Percentiles rank a stretch among this genome's conserved stretches.
Conservation (phyloP, 1,140 invertebrate species). For the Rhyacophila brunnea region DNA sequence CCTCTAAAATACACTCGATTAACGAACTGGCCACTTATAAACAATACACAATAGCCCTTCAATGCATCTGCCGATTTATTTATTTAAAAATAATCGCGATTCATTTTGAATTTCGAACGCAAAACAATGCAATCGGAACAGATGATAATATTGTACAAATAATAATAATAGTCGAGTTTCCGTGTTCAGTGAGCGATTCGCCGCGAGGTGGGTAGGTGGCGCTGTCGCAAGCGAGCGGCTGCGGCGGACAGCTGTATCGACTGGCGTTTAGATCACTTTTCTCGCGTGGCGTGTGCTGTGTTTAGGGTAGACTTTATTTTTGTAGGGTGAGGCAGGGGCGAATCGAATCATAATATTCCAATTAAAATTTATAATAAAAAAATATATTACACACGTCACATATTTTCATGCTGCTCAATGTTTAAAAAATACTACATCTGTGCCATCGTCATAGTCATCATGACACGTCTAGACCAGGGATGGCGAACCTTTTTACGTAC, state of each 20-base stretch:
- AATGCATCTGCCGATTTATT: too few relatives aligned
- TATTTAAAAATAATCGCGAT: too few relatives aligned
- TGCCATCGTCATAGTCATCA: background rate
- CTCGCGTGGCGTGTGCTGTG: slow-evolving; percentile 13
- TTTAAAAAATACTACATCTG: background rate
- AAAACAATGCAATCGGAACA: too few relatives aligned
- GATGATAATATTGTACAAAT: too few relatives aligned
- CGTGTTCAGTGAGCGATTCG: background rate
- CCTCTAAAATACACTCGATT: too few relatives aligned
- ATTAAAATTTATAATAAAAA: background rate
- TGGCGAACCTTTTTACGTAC: too few relatives aligned
- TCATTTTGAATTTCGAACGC: too few relatives aligned
- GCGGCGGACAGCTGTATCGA: slow-evolving; percentile 20
- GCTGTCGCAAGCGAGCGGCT: background rate
- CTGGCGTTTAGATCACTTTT: background rate
- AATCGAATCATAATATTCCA: background rate
- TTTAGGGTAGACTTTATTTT: slow-evolving; percentile 15
- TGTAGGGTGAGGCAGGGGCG: slow-evolving; percentile 16
- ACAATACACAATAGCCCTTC: too few relatives aligned
- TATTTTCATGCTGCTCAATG: background rate
- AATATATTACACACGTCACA: background rate
- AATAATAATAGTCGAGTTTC: too few relatives aligned
- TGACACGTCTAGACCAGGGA: too few relatives aligned
- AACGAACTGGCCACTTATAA: too few relatives aligned
- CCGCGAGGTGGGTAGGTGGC: background rate